Conservation (phyloP, 2,888 invertebrate species). For the Orthosia gracilis region DNA sequence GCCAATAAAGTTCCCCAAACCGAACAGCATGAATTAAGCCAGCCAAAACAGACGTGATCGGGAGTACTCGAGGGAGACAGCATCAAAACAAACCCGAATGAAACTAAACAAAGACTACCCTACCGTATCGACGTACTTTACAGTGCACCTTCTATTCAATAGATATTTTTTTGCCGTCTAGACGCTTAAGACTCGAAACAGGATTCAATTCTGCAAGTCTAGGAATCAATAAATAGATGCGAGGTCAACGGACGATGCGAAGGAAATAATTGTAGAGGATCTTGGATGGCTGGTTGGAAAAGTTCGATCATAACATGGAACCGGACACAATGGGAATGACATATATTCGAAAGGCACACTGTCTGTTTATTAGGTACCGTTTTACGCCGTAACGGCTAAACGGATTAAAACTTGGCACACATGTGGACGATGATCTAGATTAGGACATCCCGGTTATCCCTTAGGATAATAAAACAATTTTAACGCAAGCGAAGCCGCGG, state of each 20-base stretch:
- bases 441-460: too few relatives aligned
- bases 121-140: conserved; percentile 29
- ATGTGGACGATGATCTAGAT: too few relatives aligned
- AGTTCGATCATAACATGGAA: conserved; percentile 49
- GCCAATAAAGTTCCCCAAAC: conserved; percentile 31
- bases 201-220: conserved; percentile 78
- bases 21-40: conserved; percentile 16
- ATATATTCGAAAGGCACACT: conserved; percentile 27
- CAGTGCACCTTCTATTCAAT: conserved; percentile 29
- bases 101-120: conserved; percentile 29
- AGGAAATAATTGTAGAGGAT: conserved; percentile 35
- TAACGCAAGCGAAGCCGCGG: too few relatives aligned
- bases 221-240: conserved; percentile 83
- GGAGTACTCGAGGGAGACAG: conserved; percentile 37
- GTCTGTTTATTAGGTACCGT: too few relatives aligned
- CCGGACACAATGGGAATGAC: conserved; percentile 58
- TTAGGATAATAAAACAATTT: too few relatives aligned
- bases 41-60: conserved; percentile 40
- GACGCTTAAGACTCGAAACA: conserved; percentile 83
- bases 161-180: conserved; percentile 77
- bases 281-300: conserved; percentile 32
- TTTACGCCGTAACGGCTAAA: too few relatives aligned
- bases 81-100: conserved; percentile 48
- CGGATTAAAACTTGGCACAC: too few relatives aligned
- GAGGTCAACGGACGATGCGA: conserved; percentile 76